Conservation (phyloP, 2,888 invertebrate species). For the Capitulum mitella region DNA sequence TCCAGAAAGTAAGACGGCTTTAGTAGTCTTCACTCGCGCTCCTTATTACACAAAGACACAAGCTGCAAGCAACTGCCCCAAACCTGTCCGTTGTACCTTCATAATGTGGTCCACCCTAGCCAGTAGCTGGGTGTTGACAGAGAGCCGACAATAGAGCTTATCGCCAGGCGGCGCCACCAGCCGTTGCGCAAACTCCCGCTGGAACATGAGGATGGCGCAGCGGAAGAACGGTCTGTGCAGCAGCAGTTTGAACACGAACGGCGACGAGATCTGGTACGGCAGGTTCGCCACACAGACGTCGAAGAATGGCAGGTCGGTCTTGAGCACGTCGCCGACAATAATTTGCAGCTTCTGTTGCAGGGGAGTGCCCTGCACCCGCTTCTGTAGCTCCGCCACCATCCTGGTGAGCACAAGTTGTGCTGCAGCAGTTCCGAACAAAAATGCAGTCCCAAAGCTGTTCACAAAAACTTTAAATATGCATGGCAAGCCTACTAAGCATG, state of each 20-base stretch:
- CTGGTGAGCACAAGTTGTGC: constrained; percentile 42
- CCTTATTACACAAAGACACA: too few species aligned
- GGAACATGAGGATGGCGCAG: constrained; percentile 98
- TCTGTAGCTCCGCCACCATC: constrained; percentile 93
- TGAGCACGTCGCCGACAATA: constrained; percentile 86
- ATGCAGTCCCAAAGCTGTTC: too few species aligned
- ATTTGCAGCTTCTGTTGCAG: constrained; percentile 85
- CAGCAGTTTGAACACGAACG: constrained; percentile 87
- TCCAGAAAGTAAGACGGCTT: too few species aligned
- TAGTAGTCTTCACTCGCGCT: too few species aligned
- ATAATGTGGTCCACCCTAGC: constrained; percentile 91
- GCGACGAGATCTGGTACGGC: constrained; percentile 89
- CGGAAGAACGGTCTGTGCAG: constrained; percentile 60
- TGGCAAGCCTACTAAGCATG: too few species aligned
- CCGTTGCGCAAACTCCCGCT: constrained; percentile 95
- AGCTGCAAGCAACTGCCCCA: too few species aligned
- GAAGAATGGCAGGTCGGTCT: constrained; percentile 90
- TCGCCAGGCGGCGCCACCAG: constrained; percentile 95
- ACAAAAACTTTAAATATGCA: too few species aligned
- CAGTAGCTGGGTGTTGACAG: constrained; percentile 90
- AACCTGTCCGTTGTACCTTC: too few species aligned
- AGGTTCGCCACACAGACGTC: constrained; percentile 97
- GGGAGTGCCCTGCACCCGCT: constrained; percentile 84
- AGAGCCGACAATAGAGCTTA: constrained; percentile 90
- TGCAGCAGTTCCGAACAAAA: too few species aligned